Conservation (phyloP, 2,888 invertebrate genomes). For the Leptothorax acervorum region DNA sequence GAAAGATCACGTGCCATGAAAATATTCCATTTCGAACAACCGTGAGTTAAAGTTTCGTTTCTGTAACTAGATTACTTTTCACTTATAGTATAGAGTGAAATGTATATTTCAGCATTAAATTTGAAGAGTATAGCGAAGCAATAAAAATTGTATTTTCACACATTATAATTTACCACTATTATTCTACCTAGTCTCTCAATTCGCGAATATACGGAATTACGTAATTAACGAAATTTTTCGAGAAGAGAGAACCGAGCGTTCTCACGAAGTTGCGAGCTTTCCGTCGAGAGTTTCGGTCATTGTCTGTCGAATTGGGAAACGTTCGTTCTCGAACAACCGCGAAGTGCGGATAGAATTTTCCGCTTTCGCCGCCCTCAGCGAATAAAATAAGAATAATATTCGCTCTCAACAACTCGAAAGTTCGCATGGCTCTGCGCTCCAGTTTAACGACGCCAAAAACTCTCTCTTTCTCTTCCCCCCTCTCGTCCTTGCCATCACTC, state of each 20-base stretch:
- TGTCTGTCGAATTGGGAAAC: slow-evolving; percentile 32
- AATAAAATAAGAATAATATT: slow-evolving; percentile 58
- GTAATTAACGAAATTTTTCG: slow-evolving; percentile 28
- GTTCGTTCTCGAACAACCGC: slow-evolving; percentile 39
- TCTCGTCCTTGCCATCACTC: slow-evolving; percentile 14
- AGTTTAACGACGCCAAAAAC: slow-evolving; percentile 35
- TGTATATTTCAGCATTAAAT: slow-evolving; percentile 7
- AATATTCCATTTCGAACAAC: slow-evolving; percentile 3
- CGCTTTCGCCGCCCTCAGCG: slow-evolving; percentile 16
- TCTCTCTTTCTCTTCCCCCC: slow-evolving; percentile 16
- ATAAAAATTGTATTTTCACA: background rate
- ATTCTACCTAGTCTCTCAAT: background rate
- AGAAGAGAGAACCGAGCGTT: background rate
- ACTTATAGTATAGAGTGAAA: background rate
- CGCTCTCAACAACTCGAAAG: slow-evolving; percentile 42
- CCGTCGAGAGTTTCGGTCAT: slow-evolving; percentile 24
- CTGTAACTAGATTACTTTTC: background rate
- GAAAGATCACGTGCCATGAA: background rate
- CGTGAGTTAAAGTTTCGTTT: slow-evolving; percentile 4
- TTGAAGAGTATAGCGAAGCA: background rate
- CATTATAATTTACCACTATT: background rate
- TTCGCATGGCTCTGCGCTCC: slow-evolving; percentile 23
- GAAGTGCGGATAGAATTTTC: slow-evolving; percentile 37
- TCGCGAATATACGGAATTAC: slow-evolving; percentile 15
- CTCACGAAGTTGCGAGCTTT: slow-evolving; percentile 8